Conservation (phyloP, 1,140 invertebrate genomes). For the Luehdorfia chinensis region DNA sequence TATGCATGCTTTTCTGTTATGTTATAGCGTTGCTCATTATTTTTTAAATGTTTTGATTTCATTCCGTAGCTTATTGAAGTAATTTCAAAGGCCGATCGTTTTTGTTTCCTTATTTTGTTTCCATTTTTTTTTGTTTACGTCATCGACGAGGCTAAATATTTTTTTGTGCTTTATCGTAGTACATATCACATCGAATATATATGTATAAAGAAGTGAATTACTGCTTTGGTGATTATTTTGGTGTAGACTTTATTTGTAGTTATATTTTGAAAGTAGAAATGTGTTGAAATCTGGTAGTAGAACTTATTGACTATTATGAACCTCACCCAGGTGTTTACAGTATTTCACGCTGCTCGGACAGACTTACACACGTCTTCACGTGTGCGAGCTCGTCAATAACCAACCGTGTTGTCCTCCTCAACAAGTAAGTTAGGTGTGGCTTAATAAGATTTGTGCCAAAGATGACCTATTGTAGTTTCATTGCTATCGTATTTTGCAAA, state of each 20-base stretch:
- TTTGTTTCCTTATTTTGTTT: too few species aligned
- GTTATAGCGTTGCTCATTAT: too few species aligned
- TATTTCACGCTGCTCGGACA: slow-evolving; percentile 79
- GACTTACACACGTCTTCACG: slow-evolving; percentile 93
- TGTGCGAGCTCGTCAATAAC: slow-evolving; percentile 90
- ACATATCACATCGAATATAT: too few species aligned
- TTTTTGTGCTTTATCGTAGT: too few species aligned
- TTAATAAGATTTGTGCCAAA: neutral
- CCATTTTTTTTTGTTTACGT: too few species aligned
- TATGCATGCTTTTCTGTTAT: too few species aligned
- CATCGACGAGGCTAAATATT: too few species aligned
- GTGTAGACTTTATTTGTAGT: neutral
- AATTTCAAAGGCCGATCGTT: too few species aligned
- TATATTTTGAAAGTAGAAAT: neutral
- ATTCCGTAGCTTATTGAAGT: too few species aligned
- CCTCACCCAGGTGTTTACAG: slow-evolving; percentile 47
- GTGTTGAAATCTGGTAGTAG: neutral
- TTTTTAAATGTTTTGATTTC: too few species aligned
- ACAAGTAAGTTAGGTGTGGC: slow-evolving; percentile 80
- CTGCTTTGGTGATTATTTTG: too few species aligned
- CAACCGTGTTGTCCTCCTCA: slow-evolving; percentile 87
- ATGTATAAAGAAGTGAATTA: too few species aligned
- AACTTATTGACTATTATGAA: slow-evolving; percentile 4
- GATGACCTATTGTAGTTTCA: neutral
- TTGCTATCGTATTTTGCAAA: neutral